Evolutionary conservation across 1,140 invertebrate genomes (phyloP).

Genomic region (Drosophila simulans): DNA sequence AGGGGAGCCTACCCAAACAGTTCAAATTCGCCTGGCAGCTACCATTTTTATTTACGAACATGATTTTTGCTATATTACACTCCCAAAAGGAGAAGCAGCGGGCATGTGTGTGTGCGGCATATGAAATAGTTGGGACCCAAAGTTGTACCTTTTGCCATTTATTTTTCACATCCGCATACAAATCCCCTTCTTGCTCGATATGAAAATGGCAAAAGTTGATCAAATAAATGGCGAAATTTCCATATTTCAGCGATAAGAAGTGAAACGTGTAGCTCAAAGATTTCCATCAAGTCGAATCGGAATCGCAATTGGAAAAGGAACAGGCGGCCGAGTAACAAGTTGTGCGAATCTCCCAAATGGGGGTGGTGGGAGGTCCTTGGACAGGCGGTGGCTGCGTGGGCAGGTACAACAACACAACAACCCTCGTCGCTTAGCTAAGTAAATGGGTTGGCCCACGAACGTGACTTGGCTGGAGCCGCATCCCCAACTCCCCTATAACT

Average conservation of each 20-base stretch:
- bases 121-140: slow-evolving; percentile 68
- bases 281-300: slow-evolving; percentile 66
- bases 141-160: slow-evolving; percentile 76
- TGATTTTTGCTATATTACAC: slow-evolving; percentile 79
- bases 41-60: slow-evolving; percentile 75
- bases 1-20: not conserved
- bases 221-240: slow-evolving; percentile 81
- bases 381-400: slow-evolving; percentile 25
- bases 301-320: slow-evolving; percentile 29
- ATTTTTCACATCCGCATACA: slow-evolving; percentile 43
- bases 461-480: slow-evolving; percentile 57
- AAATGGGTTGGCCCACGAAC: slow-evolving; percentile 78
- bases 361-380: slow-evolving; percentile 36
- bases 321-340: slow-evolving; percentile 61
- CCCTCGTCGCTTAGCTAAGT: slow-evolving; percentile 80
- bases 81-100: slow-evolving; percentile 5
- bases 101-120: slow-evolving; percentile 56
- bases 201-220: slow-evolving; percentile 80
- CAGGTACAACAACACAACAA: slow-evolving; percentile 55
- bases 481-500: not conserved
- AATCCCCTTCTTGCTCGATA: slow-evolving; percentile 44
- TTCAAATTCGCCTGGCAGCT: slow-evolving; percentile 40
- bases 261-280: slow-evolving; percentile 74
- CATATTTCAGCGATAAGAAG: slow-evolving; percentile 75
- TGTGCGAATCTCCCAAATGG: slow-evolving; percentile 60